Evolutionary conservation across 2,888 invertebrate species (phyloP), one percentile per base, ranked within the genome.

Genomic region (Deilephila elpenor): DNA sequence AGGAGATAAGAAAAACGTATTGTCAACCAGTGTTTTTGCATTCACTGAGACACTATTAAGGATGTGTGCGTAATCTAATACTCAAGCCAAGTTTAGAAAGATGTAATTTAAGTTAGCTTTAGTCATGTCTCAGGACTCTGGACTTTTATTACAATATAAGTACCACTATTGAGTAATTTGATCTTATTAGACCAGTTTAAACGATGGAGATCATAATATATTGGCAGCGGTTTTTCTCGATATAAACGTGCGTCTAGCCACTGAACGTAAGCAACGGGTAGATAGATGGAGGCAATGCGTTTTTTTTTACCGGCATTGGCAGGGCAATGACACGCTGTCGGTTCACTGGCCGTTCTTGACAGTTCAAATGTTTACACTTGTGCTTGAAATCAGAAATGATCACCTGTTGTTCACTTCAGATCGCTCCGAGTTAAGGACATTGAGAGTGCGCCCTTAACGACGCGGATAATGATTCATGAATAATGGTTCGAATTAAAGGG

Each of bases 271-370:
- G 85, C 67, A 67, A 86, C 83, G 87, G 87, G 88, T 91, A 90
- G 91, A 90, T 89, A 88, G 86, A 87, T 81, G 83, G 88, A 88
- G 86, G 91, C 91, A 87, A 89, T 91, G 90, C 91, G 90, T 93
- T 94, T 94, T 93, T 91, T 93, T 94, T 91, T 86, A 90, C 90
- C 92, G 91, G 89, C 92, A 92, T 91, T 90, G 89, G 84, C 89
- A 86, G 94, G 93, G 93, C 94, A 93, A 89, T 93, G 93, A 94
- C 94, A 88, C 89, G 85, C 83, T 86, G 84, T 84, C 90, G 92
- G 94, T 92, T 93, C 94, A 91, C 91, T 93, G 94, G 84, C 94
- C 94, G 94, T 94, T 94, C 94, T 94, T 94, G 94, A 94, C 93
- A 94, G 93, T 93, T 93, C 92, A 93, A 93, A 93, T 94, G 91